Conservation (phyloP, 2,797 vertebrate genomes). For the Squalus acanthias region DNA sequence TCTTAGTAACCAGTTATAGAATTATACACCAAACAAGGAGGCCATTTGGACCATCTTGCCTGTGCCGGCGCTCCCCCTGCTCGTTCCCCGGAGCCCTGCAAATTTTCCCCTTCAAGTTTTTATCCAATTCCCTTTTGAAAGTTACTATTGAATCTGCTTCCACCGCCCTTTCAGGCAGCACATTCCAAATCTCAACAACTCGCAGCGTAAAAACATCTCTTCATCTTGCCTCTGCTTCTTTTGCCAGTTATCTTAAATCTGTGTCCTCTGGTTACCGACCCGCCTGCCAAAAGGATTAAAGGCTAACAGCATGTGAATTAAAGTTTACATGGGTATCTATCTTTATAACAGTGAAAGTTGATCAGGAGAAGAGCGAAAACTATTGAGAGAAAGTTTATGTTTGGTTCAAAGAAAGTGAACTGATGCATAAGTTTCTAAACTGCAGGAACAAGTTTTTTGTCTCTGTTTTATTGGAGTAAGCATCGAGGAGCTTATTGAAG, state of each 20-base stretch:
- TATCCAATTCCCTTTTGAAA: neutral
- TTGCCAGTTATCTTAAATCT: neutral
- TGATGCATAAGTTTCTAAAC: neutral
- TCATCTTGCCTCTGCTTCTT: neutral
- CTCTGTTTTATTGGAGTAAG: no score
- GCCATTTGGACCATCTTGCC: neutral
- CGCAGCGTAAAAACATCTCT: no score
- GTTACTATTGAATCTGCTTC: neutral
- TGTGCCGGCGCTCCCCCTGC: no score
- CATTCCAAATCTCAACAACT: neutral
- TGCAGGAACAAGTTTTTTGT: neutral
- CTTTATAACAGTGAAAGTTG: neutral
- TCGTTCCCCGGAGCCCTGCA: neutral
- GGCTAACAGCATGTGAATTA: neutral
- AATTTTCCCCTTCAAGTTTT: neutral
- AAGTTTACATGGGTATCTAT: neutral
- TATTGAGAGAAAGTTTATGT: neutral
- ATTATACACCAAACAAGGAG: neutral
- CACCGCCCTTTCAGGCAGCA: neutral
- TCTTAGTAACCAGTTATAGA: neutral
- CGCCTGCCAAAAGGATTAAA: neutral
- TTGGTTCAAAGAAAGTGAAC: neutral
- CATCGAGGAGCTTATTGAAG: neutral
- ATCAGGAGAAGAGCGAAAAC: neutral
- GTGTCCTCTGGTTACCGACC: neutral